Evolutionary conservation across 2,113 vertebrate genomes (phyloP).

Genomic region (Origma solitaria): DNA sequence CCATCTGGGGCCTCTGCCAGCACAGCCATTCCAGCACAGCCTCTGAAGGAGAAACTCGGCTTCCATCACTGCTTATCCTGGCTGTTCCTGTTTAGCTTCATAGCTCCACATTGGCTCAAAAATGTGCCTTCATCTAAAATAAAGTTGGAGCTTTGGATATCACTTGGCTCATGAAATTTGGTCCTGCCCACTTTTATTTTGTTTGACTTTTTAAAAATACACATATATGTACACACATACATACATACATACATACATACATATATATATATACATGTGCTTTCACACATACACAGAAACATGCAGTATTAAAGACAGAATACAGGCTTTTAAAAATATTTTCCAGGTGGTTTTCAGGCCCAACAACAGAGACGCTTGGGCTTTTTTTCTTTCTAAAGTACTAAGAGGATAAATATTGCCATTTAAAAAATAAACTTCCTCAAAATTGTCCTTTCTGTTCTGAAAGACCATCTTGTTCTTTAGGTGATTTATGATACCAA

Average conservation of each 20-base stretch:
- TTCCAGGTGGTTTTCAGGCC: not conserved
- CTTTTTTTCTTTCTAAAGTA: not conserved
- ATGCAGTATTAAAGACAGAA: not conserved
- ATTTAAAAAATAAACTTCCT: constrained; percentile 57
- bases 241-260: not conserved
- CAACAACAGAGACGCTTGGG: not conserved
- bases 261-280: not conserved
- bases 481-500: constrained; percentile 40
- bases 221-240: no score
- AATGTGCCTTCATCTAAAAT: not conserved
- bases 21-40: not conserved
- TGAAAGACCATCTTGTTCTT: constrained; percentile 56
- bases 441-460: constrained; percentile 48
- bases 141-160: not conserved
- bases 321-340: not conserved
- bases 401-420: constrained; percentile 18
- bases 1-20: not conserved
- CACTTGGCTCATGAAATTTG: not conserved
- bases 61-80: not conserved
- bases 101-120: not conserved
- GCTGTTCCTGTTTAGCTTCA: not conserved
- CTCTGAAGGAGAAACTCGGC: not conserved
- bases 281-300: not conserved
- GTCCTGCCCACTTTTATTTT: not conserved
- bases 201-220: not conserved